These are phyloP conservation scores for Andrena hattorfiana DNA, from an alignment of 2,888 invertebrate species.

Conservation along the genomic window DNA sequence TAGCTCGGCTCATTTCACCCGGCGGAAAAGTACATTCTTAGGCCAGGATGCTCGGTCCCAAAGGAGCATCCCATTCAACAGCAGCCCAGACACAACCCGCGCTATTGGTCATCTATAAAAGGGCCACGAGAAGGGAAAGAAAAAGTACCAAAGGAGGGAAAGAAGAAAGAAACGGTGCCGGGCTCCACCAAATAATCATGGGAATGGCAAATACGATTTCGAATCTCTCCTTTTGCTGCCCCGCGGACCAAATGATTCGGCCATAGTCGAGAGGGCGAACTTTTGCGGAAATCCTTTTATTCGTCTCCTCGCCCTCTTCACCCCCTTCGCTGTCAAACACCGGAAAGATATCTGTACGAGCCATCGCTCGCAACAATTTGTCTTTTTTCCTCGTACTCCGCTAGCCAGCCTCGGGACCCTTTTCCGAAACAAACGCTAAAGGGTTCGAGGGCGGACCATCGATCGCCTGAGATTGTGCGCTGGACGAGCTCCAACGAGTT, in stretches of 20 bases:
- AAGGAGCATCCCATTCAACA: constrained; percentile 77
- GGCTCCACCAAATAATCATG: constrained; percentile 78
- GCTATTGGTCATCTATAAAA: constrained; percentile 80
- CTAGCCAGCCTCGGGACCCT: background rate
- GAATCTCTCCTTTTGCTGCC: constrained; percentile 71
- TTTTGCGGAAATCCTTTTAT: constrained; percentile 77
- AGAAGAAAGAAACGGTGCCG: constrained; percentile 47
- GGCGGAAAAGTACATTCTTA: constrained; percentile 78
- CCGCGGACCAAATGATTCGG: constrained; percentile 76
- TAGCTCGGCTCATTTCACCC: constrained; percentile 81
- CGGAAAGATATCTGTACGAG: constrained; percentile 53
- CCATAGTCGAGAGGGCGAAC: constrained; percentile 55
- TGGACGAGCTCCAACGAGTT: no score
- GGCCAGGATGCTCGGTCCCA: constrained; percentile 71
- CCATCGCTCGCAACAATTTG: constrained; percentile 68
- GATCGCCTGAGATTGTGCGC: background rate
- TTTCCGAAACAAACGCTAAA: background rate
- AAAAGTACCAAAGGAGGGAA: constrained; percentile 11
- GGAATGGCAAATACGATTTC: constrained; percentile 83
- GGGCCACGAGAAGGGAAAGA: constrained; percentile 41
- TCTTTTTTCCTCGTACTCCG: background rate
- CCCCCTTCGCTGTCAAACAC: constrained; percentile 20
- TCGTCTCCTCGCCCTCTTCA: constrained; percentile 26
- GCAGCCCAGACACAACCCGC: constrained; percentile 69
- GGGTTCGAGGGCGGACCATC: background rate